Evolutionary conservation across 2,797 vertebrate species (phyloP).

Genomic region (Hoplostethus mediterraneus): DNA sequence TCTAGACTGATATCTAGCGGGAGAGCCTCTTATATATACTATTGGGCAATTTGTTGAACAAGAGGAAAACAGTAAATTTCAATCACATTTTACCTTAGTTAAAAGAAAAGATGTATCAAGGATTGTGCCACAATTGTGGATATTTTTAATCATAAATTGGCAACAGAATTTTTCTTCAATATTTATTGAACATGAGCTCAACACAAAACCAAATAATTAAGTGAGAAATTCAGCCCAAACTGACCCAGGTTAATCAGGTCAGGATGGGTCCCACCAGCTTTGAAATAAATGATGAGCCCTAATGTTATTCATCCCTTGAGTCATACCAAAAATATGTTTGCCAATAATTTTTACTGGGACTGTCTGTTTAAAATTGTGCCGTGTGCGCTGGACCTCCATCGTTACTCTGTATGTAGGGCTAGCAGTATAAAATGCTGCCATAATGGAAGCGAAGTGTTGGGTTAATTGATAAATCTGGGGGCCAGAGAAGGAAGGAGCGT

Average conservation of each 20-base stretch:
- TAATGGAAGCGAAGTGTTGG: slow-evolving; percentile 79
- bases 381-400: slow-evolving; percentile 44
- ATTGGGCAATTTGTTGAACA: too few relatives aligned
- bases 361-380: slow-evolving; percentile 55
- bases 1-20: too few relatives aligned
- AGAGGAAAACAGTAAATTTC: too few relatives aligned
- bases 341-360: slow-evolving; percentile 59
- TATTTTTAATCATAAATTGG: slow-evolving; percentile 15
- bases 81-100: too few relatives aligned
- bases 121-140: neutral
- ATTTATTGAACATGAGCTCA: slow-evolving; percentile 28
- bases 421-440: slow-evolving; percentile 64
- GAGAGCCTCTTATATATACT: too few relatives aligned
- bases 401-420: slow-evolving; percentile 63
- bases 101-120: too few relatives aligned
- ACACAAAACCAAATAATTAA: slow-evolving; percentile 46
- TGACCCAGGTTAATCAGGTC: slow-evolving; percentile 41
- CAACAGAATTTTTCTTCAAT: slow-evolving; percentile 30
- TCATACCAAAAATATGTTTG: slow-evolving; percentile 51
- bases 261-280: slow-evolving; percentile 34
- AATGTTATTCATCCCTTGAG: slow-evolving; percentile 52
- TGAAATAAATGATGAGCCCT: slow-evolving; percentile 51
- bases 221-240: slow-evolving; percentile 24
- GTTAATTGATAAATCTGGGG: slow-evolving; percentile 84
- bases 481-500: slow-evolving; percentile 70